Conservation (phyloP, 2,888 invertebrate species). For the Syritta pipiens region DNA sequence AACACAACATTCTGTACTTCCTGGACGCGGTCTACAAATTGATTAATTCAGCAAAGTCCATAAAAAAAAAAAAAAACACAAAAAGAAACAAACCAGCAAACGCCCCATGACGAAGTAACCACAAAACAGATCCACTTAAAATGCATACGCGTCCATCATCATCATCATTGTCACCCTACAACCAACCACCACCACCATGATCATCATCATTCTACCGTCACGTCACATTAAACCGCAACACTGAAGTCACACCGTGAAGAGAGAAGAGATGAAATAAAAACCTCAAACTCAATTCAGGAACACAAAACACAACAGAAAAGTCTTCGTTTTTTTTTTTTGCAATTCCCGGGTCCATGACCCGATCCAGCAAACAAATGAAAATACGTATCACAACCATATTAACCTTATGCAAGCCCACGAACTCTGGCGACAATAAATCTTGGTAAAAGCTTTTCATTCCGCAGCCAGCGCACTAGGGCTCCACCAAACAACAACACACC, state of each 20-base stretch:
- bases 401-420: constrained; percentile 69
- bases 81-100: no score
- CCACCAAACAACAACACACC: no score
- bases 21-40: no score
- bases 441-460: constrained; percentile 67
- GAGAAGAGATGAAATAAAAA: constrained; percentile 32
- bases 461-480: no score
- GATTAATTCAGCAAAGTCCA: no score
- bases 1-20: no score
- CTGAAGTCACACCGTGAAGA: constrained; percentile 39
- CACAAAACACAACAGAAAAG: background rate
- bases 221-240: constrained; percentile 24
- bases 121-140: constrained; percentile 35
- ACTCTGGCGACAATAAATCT: constrained; percentile 69
- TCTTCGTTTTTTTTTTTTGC: no score
- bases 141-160: background rate
- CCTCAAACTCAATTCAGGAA: constrained; percentile 47
- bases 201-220: background rate
- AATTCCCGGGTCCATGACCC: constrained; percentile 57
- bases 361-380: constrained; percentile 63
- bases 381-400: constrained; percentile 64
- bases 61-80: no score
- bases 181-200: background rate
- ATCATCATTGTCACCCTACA: constrained; percentile 6
- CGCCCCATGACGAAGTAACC: constrained; percentile 22